Evolutionary conservation across 2,888 invertebrate species (phyloP), one percentile per base, ranked within the genome.

Genomic region (Gonocerus acuteangulatus): DNA sequence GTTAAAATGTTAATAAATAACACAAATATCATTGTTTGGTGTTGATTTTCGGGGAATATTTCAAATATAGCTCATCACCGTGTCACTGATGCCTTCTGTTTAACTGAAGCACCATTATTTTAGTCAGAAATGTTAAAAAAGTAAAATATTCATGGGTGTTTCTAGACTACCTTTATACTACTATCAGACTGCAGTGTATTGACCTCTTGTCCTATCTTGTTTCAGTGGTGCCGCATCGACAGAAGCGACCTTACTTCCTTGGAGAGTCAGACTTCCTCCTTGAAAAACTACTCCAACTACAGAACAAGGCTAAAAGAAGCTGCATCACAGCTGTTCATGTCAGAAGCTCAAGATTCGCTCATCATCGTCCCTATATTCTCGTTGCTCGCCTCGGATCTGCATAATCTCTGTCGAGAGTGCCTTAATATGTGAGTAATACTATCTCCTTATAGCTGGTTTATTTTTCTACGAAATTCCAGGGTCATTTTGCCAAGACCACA

Each of bases 331-430:
- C 61, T 58, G 34, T 64, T 57, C 62, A 60, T 51, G 23, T 57
- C 45, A 16, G 61, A 61, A 15, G n/a, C n/a, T n/a, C 60, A 23
- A 9, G 49, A 39, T 21, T 42, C 48, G 16, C 58, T 57, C 27
- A 60, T 62, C 22, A 49, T 67, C 44, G 64, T 67, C 9, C 67
- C 67, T 1, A 32, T 64, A n/a, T 67, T 67, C 56, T 63, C 64
- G 2, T 57, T 67, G 1, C 60, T 64, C 52, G 58, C 62, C 16
- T 58, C 59, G 36, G 67, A 67, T 27, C 61, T 67, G 2, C 65
- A 66, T 61, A 48, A 48, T n/a, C 52, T 66, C 7, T 66, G 66
- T 56, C 63, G 63, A 36, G 62, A 64, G 56, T 67, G 67, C 62
- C 63, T 62, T 62, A 62, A 42, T 4, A 65, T 51, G 67, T 67